Evolutionary conservation across 2,113 vertebrate genomes (phyloP), one percentile per base, ranked within the genome.

Genomic region (Nibea albiflora): DNA sequence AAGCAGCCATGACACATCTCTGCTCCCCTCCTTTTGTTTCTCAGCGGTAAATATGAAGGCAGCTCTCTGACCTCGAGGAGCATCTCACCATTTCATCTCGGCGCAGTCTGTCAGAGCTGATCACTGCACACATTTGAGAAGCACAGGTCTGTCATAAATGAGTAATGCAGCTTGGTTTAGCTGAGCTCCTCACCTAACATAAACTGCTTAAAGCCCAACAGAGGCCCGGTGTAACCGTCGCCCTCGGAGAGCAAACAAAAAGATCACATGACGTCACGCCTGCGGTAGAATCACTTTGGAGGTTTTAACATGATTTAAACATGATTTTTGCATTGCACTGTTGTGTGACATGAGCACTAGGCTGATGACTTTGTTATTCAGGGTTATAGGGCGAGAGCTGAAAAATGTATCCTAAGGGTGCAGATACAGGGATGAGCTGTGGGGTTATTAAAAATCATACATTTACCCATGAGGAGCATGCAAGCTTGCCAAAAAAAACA

Each of bases 11-110:
- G 88, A 89, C 90, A 69, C 85, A 66, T 56, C 84, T 53, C 69
- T 3, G 5, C 50, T 70, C 31, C 3, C 81, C 65, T 65, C 61
- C 88, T 85, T 73, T 54, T 76, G 81, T 90, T 86, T 86, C 90
- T 69, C 76, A n/a, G 69, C 60, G 79, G 88, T 92, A 91, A 94
- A 92, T 87, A 91, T 58, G 81, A 93, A 92, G 92, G 86, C 86
- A 66, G 90, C 85, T 87, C 85, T 88, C 83, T 93, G 92, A 94
- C 92, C 94, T 94, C 80, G 72, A 60, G 73, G 66, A 85, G 78
- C 73, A 72, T 86, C 85, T 89, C 82, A 47, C 60, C 71, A 11
- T 83, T 92, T 92, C 90, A 92, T 87, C 85, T 28, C 39, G 15
- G 76, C 78, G 2, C 80, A 24, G 62, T 3, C 15, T 77, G 91